Evolutionary conservation across 1,140 invertebrate genomes (phyloP).

Genomic region (Cydia strobilella): DNA sequence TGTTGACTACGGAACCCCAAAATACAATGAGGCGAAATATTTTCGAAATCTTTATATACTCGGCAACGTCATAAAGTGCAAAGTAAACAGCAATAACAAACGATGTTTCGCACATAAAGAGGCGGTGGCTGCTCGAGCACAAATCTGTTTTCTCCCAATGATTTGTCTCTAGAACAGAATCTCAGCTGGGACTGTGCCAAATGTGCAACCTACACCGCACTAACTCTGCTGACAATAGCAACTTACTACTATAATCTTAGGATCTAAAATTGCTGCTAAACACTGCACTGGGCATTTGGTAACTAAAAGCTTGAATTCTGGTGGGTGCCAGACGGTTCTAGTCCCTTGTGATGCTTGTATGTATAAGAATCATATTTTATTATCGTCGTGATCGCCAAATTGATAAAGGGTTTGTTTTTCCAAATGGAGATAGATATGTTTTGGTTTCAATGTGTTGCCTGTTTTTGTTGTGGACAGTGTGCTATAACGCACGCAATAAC

Average conservation of each 20-base stretch:
- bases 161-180: conserved; percentile 75
- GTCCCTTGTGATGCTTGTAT: conserved; percentile 64
- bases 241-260: conserved; percentile 39
- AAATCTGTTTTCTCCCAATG: conserved; percentile 75
- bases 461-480: neutral
- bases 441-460: neutral
- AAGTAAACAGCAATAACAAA: conserved; percentile 60
- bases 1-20: too few species aligned
- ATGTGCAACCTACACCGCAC: conserved; percentile 59
- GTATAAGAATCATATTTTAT: conserved; percentile 75
- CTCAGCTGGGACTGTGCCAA: conserved; percentile 71
- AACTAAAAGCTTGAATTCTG: conserved; percentile 66
- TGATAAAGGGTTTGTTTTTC: conserved; percentile 24
- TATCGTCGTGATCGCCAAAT: conserved; percentile 52
- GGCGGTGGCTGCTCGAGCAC: conserved; percentile 57
- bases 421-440: neutral
- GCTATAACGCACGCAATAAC: too few species aligned
- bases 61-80: conserved; percentile 35
- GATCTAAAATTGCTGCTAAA: conserved; percentile 38
- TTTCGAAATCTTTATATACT: neutral
- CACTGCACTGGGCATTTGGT: conserved; percentile 39
- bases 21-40: too few species aligned
- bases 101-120: conserved; percentile 46
- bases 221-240: conserved; percentile 33
- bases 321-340: conserved; percentile 53